phyloP scores from a whole-genome alignment of 2,113 vertebrate genomes.

The Sinocyclocheilus maitianheensis region DNA sequence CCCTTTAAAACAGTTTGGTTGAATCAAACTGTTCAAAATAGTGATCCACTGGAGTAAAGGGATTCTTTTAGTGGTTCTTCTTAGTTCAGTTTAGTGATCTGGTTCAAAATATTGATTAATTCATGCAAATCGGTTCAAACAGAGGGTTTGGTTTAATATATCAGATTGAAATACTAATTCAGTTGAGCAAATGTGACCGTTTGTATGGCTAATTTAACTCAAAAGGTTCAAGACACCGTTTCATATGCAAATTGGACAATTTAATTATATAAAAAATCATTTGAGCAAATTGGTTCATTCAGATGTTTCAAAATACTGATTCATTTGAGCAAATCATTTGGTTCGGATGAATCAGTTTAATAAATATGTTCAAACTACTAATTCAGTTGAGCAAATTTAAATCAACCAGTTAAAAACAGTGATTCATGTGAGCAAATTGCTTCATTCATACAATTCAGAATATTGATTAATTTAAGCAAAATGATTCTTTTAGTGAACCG shows the following conservation, averaged over 20 bases:
- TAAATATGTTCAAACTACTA: neutral
- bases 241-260: neutral
- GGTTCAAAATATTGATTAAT: neutral
- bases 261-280: neutral
- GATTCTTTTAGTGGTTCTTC: neutral
- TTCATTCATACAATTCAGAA: neutral
- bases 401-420: neutral
- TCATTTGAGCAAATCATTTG: neutral
- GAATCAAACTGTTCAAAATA: neutral
- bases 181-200: neutral
- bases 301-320: too few relatives aligned
- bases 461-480: neutral
- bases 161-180: neutral
- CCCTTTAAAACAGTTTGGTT: neutral
- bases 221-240: neutral
- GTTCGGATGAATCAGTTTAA: neutral
- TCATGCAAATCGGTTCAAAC: neutral
- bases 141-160: neutral
- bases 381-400: neutral
- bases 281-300: neutral
- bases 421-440: neutral
- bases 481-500: neutral
- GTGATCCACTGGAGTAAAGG: neutral
- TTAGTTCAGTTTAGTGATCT: neutral
- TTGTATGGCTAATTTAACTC: neutral